A percentile compares a stretch with the other conserved stretches of the same genome.
Evolutionary conservation across 2,113 vertebrate genomes (phyloP).

Genomic region (Ictalurus punctatus): DNA sequence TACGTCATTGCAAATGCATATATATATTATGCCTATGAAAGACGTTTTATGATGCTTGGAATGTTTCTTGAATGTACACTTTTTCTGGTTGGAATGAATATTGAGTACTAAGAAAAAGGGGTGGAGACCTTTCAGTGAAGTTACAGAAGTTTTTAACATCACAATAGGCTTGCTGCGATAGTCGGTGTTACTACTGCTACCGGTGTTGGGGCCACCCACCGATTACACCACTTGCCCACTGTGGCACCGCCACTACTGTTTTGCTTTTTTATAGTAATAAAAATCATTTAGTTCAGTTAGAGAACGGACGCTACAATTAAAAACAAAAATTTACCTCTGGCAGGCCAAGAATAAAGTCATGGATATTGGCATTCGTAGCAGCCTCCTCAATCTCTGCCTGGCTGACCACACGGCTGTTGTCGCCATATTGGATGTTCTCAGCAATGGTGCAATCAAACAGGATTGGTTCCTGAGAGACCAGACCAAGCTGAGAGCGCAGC

Average conservation of each 20-base stretch:
- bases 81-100: neutral
- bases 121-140: neutral
- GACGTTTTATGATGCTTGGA: neutral
- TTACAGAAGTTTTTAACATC: neutral
- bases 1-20: too few species aligned
- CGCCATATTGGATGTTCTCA: slow-evolving; percentile 85
- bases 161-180: neutral
- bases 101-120: neutral
- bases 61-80: neutral
- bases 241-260: too few species aligned
- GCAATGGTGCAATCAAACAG: slow-evolving; percentile 82
- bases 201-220: too few species aligned
- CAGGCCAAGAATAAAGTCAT: slow-evolving; percentile 76
- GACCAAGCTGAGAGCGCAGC: slow-evolving; percentile 80
- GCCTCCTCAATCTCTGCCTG: slow-evolving; percentile 74
- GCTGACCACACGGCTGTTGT: slow-evolving; percentile 74
- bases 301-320: too few species aligned
- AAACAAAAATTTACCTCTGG: slow-evolving; percentile 64
- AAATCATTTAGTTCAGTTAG: too few species aligned
- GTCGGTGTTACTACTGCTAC: too few species aligned
- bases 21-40: neutral
- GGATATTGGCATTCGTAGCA: slow-evolving; percentile 82
- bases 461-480: slow-evolving; percentile 83
- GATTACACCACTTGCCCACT: too few species aligned
- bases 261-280: too few species aligned